Evolutionary conservation across 2,113 vertebrate species (phyloP).

Genomic region (Pachycephala philippinensis): DNA sequence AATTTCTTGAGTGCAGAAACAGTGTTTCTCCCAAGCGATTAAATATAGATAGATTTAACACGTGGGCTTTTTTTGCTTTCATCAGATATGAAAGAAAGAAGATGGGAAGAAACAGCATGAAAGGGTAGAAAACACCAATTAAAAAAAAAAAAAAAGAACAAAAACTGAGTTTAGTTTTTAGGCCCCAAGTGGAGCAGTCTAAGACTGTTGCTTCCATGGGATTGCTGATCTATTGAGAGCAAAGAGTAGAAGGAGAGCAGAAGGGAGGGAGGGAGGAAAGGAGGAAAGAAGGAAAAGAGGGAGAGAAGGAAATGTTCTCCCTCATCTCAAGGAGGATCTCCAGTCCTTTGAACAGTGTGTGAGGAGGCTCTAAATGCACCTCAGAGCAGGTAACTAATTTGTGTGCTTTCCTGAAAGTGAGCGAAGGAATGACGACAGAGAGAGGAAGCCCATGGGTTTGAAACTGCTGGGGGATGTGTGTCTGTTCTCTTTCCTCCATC

Average conservation of each 20-base stretch:
- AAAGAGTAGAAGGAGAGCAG: neutral
- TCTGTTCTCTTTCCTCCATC: neutral
- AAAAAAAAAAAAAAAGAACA: neutral
- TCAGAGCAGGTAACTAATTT: neutral
- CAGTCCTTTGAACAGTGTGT: neutral
- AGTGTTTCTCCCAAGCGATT: neutral
- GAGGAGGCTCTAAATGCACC: neutral
- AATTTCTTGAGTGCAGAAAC: neutral
- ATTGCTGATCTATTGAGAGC: neutral
- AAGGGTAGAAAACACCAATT: neutral
- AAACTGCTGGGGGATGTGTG: fast-evolving
- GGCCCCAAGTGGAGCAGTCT: neutral
- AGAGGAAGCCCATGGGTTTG: neutral
- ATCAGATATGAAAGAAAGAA: neutral
- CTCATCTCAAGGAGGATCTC: neutral
- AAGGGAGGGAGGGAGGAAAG: no score
- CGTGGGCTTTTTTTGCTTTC: neutral
- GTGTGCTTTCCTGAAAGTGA: neutral
- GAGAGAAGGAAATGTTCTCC: neutral
- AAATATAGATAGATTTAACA: neutral
- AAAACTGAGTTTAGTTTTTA: neutral
- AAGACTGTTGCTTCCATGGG: neutral
- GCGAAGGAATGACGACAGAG: neutral
- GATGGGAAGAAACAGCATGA: neutral
- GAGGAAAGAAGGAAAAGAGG: neutral